A percentile compares a stretch with the other conserved stretches of the same genome.
Conservation (phyloP, 2,797 vertebrate species). For the Cynopterus sphinx region DNA sequence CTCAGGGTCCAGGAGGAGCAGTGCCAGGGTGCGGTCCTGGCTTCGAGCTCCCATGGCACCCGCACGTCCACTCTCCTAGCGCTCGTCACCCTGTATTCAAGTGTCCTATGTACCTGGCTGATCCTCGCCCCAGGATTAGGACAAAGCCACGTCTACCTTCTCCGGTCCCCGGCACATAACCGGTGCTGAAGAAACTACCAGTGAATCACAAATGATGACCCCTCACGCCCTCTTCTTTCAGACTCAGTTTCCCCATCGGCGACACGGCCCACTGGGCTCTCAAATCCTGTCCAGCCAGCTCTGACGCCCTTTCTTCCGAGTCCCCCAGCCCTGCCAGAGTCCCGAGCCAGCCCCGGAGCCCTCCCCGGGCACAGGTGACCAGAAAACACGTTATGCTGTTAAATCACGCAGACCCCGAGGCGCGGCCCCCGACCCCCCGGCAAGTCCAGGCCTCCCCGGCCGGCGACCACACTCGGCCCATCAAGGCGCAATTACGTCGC, state of each 20-base stretch:
- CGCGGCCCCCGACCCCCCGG: neutral
- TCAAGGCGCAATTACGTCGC: slow-evolving; percentile 45
- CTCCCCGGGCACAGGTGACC: accelerated
- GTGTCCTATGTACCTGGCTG: neutral
- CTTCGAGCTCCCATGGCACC: accelerated
- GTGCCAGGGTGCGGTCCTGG: accelerated
- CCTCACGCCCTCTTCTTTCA: neutral
- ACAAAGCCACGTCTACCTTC: accelerated
- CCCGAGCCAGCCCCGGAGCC: neutral
- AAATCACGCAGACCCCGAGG: neutral
- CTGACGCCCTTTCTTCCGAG: neutral
- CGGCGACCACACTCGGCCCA: neutral
- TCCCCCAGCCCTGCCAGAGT: neutral
- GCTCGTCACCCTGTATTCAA: accelerated
- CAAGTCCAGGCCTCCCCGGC: accelerated
- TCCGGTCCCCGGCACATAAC: accelerated
- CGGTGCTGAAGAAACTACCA: neutral
- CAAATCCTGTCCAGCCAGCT: neutral
- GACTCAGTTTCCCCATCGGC: neutral
- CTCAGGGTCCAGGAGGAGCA: no score
- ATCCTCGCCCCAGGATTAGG: accelerated
- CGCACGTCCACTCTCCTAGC: accelerated
- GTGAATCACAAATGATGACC: no score
- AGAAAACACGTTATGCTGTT: neutral
- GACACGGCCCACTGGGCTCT: neutral